These are phyloP conservation scores for Alosa sapidissima DNA, from an alignment of 2,797 vertebrate species.

Conservation along the genomic window DNA sequence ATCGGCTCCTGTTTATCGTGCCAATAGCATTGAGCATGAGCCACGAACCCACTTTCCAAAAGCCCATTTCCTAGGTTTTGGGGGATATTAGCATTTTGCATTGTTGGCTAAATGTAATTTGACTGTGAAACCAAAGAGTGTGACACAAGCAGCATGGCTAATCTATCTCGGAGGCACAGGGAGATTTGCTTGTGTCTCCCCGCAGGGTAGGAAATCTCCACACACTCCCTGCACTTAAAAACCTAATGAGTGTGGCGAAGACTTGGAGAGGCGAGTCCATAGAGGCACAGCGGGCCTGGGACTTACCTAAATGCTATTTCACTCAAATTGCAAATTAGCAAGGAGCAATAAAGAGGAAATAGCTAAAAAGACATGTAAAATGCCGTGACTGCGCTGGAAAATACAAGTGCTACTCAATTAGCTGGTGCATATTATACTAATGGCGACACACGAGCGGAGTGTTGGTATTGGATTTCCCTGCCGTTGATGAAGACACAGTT, in stretches of 20 bases:
- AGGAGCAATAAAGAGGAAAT: conserved; percentile 6
- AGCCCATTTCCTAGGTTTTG: conserved; percentile 11
- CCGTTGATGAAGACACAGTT: background rate
- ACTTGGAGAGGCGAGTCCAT: background rate
- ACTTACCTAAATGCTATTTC: conserved; percentile 20
- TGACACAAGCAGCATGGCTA: conserved; percentile 37
- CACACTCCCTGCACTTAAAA: background rate
- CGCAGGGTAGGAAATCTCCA: background rate
- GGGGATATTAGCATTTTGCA: conserved; percentile 17
- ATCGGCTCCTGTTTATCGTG: background rate
- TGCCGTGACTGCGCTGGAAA: background rate
- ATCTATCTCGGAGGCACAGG: conserved; percentile 27
- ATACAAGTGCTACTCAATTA: background rate
- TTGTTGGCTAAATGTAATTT: conserved; percentile 36
- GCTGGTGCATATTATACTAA: background rate
- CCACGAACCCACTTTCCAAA: conserved; percentile 4
- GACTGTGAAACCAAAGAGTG: conserved; percentile 8
- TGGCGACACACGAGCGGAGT: background rate
- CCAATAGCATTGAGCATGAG: background rate
- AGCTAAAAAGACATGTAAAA: background rate
- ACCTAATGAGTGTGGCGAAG: conserved; percentile 9
- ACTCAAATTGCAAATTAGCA: conserved; percentile 12
- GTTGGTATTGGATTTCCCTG: background rate
- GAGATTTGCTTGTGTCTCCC: conserved; percentile 33
- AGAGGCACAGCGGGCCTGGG: background rate